Base-by-base conservation (phyloP, 2,888 invertebrate species). In the Saturnia pavonia region DNA sequence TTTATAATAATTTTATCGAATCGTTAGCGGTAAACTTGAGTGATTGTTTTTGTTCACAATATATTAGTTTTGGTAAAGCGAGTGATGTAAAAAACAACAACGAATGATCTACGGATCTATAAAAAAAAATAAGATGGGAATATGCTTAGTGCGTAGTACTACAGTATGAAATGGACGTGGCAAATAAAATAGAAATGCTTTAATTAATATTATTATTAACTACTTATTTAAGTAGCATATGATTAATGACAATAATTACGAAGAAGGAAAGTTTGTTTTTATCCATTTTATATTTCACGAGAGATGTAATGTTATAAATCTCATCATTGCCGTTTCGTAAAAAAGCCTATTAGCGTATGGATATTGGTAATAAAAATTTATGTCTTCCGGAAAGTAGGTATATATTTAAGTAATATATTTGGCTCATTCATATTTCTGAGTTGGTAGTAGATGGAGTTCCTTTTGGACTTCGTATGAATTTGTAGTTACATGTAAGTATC, bases 311-410 rank as follows among this genome's bases (percentile, higher is more conserved):
- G 2, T 8, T 48, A 7, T 54, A 54, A 42, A 19, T 34, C 66
- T 42, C 22, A n/a, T 65, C 34, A 19, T 65, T 65, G 25, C 40
- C 7, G 19, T n/a, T 68, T 74, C 72, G 71, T 72, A 81, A 76
- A 79, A 80, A 75, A 79, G 78, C 74, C 74, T 80, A 77, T 78
- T 85, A 87, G 86, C 76, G 75, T 81, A 80, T 85, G 83, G 85
- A 85, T 80, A 82, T 80, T 84, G 80, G 74, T 85, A 85, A 87
- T 88, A 89, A 89, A 91, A 91, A 93, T 90, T 88, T 91, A 88
- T 87, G 94, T 94, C 94, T 94, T 94, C 94, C 94, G 93, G 85
- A 86, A 93, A 94, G 92, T 80, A 77, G 34, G 34, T 34, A 34
- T 86, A 34, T 86, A 85, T 86, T 86, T 88, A 89, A 83, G 78